Percentiles rank a stretch among this genome's conserved stretches.
Evolutionary conservation across 2,888 invertebrate genomes (phyloP).

Genomic region (Hecatera dysodea): DNA sequence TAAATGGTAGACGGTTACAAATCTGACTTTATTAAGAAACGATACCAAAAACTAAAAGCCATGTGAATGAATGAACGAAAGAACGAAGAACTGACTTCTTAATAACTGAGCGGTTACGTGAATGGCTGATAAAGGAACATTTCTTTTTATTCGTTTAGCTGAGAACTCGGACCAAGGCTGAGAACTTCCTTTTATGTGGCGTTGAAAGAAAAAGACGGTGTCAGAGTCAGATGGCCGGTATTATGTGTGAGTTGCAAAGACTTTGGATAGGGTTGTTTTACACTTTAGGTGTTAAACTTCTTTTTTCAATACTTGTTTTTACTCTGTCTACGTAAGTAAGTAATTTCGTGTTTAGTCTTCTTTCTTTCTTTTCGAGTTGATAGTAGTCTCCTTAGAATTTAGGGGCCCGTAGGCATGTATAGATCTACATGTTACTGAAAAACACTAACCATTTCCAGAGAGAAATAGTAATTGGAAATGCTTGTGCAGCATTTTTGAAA

Average conservation of each 20-base stretch:
- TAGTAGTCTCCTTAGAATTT: no score
- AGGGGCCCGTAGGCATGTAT: no score
- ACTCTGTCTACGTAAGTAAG: background rate
- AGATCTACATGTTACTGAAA: background rate
- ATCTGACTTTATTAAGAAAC: slow-evolving; percentile 16
- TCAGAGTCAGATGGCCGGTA: slow-evolving; percentile 28
- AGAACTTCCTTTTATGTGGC: slow-evolving; percentile 38
- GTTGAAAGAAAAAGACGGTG: slow-evolving; percentile 27
- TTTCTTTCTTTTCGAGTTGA: background rate
- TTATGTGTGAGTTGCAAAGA: slow-evolving; percentile 34
- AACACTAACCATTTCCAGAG: no score
- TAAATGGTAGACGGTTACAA: slow-evolving; percentile 36
- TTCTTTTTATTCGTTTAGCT: slow-evolving; percentile 43
- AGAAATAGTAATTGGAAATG: no score
- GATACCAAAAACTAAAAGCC: slow-evolving; percentile 24
- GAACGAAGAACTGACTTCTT: slow-evolving; percentile 49
- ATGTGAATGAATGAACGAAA: slow-evolving; percentile 31
- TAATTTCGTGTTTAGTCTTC: background rate
- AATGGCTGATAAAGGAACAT: slow-evolving; percentile 48
- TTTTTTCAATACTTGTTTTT: background rate
- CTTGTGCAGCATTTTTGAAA: background rate
- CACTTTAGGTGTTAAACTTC: slow-evolving; percentile 7
- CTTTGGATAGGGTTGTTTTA: slow-evolving; percentile 16
- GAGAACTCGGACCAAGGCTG: slow-evolving; percentile 18
- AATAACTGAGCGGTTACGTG: slow-evolving; percentile 56